Base-by-base conservation (phyloP, 2,888 invertebrate species). In the Dasypolia templi region DNA sequence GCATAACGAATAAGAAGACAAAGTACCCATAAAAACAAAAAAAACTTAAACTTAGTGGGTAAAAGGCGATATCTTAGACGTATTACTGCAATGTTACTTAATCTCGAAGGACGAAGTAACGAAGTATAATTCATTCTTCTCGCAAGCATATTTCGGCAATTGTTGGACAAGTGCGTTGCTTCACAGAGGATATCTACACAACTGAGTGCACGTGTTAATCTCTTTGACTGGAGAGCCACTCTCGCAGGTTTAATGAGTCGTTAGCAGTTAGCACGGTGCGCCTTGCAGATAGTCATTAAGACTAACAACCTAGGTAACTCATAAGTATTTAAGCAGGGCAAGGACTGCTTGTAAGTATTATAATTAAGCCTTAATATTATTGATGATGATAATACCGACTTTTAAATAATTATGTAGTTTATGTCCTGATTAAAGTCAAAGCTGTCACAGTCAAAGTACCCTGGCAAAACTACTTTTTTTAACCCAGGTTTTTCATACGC, bases 71-170 rank as follows among this genome's bases (percentile, higher is more conserved):
- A 35, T 35, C 2, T 35, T 3, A 35, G 35, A 35, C 35, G 35
- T 35, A 35, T 35, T 35, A 35, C 35, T 35, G 5, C 35, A 35
- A 35, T 35, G 5, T 35, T 35, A 35, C 5, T 5, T 35, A 35
- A 35, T 35, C 35, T 35, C 35, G 35, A 35, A 35, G 35, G 35
- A 35, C 35, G 35, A 35, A 35, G 35, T 5, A 35, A 35, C 35
- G 35, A 35, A 35, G 35, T 35, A 35, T 35, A 35, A 35, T 46
- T 56, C 7, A 75, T 67, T 66, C 58, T 75, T 32, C 56, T 53
- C 58, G 19, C 70, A 12, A 55, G 14, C 66, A n/a, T 58, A 46
- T 58, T 62, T 79, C 81, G 32, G 56, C 69, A 32, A 58, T 75
- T 29, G 63, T 64, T 63, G 26, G 19, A n/a, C 53, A 49, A 73